Conservation (phyloP, 2,797 vertebrate species). For the Telmatherina bonti region DNA sequence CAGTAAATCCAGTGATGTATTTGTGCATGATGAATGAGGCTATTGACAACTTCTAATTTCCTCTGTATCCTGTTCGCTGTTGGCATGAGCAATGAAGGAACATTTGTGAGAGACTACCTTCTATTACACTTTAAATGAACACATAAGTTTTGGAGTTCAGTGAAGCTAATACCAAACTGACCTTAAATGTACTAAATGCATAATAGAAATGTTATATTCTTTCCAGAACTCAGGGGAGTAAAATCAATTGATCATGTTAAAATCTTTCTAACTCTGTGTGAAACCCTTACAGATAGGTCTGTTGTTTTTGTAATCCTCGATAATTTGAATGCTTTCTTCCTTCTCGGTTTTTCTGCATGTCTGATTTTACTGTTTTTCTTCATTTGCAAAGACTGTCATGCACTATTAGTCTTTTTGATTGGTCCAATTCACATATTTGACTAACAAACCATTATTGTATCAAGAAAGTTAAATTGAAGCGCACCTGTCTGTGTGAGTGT, state of each 20-base stretch:
- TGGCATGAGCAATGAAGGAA: too few relatives aligned
- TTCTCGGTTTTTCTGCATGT: conserved; percentile 51
- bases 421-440: conserved; percentile 71
- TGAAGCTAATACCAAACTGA: conserved; percentile 73
- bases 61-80: conserved; percentile 35
- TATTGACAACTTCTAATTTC: conserved; percentile 44
- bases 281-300: conserved; percentile 60
- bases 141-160: conserved; percentile 51
- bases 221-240: conserved; percentile 55
- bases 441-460: conserved; percentile 75
- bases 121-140: conserved; percentile 59
- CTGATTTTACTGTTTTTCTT: conserved; percentile 70
- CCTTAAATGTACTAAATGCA: conserved; percentile 75
- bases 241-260: conserved; percentile 73
- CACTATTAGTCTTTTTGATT: conserved; percentile 66
- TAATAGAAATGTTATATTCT: conserved; percentile 75
- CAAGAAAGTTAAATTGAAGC: conserved; percentile 67
- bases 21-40: conserved; percentile 46
- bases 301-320: conserved; percentile 67
- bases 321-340: conserved; percentile 61
- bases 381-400: conserved; percentile 70
- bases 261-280: conserved; percentile 63
- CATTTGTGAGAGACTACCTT: too few relatives aligned
- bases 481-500: conserved; percentile 64
- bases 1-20: conserved; percentile 48